Base-by-base conservation (phyloP, 2,888 invertebrate genomes). In the Monoplex corrugatus region DNA sequence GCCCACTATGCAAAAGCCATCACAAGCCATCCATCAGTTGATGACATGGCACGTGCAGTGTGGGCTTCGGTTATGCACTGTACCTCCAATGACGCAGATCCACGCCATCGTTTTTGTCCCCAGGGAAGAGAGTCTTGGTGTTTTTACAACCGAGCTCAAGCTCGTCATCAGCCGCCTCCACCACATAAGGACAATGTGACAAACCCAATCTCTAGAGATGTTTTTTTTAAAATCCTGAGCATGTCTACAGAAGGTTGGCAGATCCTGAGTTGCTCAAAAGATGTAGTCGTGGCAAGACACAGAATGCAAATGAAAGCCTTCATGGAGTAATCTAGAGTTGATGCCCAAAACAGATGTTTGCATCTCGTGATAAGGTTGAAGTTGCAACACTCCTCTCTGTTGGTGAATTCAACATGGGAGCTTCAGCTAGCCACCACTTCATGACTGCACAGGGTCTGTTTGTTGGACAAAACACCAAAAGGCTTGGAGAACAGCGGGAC, bases 391-490 rank as follows among this genome's bases (percentile, higher is more conserved):
- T 78, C n/a, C 86, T 89, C 1, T 86, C 86, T 13, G 89, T 89
- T 50, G 89, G 85, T 16, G 89, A 89, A 43, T 89, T 89, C 86
- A 75, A 75, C 75, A 75, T 75, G 75, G 75, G 38, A n/a, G 32
- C 75, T 35, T 35, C 35, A 28, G 75, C 75, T 13, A 75, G 75
- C 75, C 35, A 68, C 5, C 32, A 75, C 2, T 38, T 75, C n/a
- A 75, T 75, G 75, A 75, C 75, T 75, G 75, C 75, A 16, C 75
- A 75, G n/a, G 75, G 75, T 38, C 75, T 75, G 10, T 1, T 75
- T 75, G 75, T 38, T 32, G 50, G 50, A 13, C 10, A 50, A 50
- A 50, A 35, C 75, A 28, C 75, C 75, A 75, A 35, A 19, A 35
- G 35, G 19, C 75, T 38, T 32, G 75, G 75, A 75, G 10, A 75